Conservation (phyloP, 2,797 vertebrate species). For the Acropternis orthonyx region DNA sequence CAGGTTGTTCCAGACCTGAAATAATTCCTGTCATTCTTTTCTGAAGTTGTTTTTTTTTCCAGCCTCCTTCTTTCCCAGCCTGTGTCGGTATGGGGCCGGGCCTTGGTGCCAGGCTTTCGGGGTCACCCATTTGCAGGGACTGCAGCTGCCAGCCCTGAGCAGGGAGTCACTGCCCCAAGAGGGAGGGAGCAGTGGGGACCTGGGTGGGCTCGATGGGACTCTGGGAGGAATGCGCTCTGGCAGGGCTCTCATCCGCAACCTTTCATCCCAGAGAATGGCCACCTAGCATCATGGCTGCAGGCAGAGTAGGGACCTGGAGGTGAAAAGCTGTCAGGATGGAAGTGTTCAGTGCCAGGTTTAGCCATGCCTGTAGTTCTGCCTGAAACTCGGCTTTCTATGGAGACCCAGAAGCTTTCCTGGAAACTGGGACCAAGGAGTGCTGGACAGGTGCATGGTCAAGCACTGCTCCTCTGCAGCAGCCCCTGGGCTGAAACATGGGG, state of each 20-base stretch:
- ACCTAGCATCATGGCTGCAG: not conserved
- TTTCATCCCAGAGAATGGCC: not conserved
- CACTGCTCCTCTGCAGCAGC: not conserved
- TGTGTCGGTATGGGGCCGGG: not conserved
- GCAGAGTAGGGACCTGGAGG: not conserved
- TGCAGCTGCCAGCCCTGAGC: not conserved
- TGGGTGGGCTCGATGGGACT: not conserved
- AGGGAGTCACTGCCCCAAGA: not conserved
- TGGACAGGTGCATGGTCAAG: not conserved
- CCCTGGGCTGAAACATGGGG: not conserved
- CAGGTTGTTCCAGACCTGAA: conserved; percentile 57
- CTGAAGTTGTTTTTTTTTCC: not conserved
- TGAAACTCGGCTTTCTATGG: not conserved
- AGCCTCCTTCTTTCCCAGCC: not conserved
- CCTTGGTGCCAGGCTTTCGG: not conserved
- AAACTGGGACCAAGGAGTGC: not conserved
- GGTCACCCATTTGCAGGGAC: not conserved
- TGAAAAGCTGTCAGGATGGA: not conserved
- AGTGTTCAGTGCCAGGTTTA: not conserved
- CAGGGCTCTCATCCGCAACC: not conserved
- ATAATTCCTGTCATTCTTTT: conserved; percentile 42
- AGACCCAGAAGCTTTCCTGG: not conserved
- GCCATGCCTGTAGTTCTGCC: not conserved
- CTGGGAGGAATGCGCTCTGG: not conserved
- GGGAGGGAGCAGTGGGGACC: not conserved